Evolutionary conservation across 1,140 invertebrate genomes (phyloP).

Genomic region (Wiebesia pumilae): DNA sequence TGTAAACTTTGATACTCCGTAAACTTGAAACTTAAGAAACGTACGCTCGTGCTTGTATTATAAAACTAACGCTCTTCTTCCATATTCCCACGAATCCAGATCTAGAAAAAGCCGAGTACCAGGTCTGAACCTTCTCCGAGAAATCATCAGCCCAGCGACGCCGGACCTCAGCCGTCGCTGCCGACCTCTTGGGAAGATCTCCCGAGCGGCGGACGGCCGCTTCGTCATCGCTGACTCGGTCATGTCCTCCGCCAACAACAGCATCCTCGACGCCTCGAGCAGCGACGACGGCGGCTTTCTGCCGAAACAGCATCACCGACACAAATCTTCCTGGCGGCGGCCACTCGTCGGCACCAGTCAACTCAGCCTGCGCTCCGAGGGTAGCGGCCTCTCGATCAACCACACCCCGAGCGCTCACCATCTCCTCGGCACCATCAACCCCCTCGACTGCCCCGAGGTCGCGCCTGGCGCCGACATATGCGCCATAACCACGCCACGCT

Average conservation of each 20-base stretch:
- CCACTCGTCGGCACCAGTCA: conserved; percentile 80
- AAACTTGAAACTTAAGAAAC: not conserved
- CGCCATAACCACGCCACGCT: conserved; percentile 71
- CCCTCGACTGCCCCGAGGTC: conserved; percentile 63
- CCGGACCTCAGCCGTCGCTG: conserved; percentile 73
- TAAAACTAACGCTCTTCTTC: conserved; percentile 23
- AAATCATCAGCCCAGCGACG: conserved; percentile 76
- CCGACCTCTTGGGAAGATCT: conserved; percentile 79
- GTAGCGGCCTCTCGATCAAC: conserved; percentile 77
- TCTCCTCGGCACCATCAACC: conserved; percentile 61
- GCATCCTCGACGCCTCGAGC: conserved; percentile 81
- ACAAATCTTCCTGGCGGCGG: conserved; percentile 80
- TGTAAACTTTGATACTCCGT: not conserved
- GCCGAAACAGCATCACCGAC: conserved; percentile 62
- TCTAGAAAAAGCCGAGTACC: conserved; percentile 95
- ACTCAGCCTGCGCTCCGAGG: conserved; percentile 81
- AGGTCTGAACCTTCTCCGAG: conserved; percentile 85
- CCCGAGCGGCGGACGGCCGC: conserved; percentile 82
- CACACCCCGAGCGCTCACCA: conserved; percentile 58
- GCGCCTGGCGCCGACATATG: conserved; percentile 65
- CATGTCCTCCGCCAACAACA: conserved; percentile 77
- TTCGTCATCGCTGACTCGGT: conserved; percentile 82
- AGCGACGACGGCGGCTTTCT: conserved; percentile 91
- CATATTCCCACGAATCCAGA: conserved; percentile 73
- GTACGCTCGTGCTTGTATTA: not conserved